A percentile compares a stretch with the other conserved stretches of the same genome.
Conservation (phyloP, 2,113 vertebrate species). For the Cyanistes caeruleus region DNA sequence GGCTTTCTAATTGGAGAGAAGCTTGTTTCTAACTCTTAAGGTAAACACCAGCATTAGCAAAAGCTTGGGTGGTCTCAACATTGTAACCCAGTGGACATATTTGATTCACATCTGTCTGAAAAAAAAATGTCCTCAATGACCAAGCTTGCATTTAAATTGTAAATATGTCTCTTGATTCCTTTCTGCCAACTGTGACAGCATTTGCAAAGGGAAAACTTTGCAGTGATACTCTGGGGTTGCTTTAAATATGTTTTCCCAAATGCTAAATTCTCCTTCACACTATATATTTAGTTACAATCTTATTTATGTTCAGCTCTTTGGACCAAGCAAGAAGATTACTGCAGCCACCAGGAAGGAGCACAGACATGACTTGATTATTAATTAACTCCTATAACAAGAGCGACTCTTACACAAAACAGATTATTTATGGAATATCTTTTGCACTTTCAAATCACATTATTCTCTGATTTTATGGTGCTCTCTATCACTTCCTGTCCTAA, state of each 20-base stretch:
- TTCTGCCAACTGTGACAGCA: conserved; percentile 42
- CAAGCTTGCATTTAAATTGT: conserved; percentile 59
- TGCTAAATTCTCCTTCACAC: conserved; percentile 48
- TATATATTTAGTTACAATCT: background rate
- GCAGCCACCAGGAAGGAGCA: conserved; percentile 26
- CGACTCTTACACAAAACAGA: background rate
- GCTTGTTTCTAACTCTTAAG: conserved; percentile 68
- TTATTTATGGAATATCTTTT: background rate
- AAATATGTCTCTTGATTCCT: conserved; percentile 63
- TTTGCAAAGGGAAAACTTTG: conserved; percentile 60
- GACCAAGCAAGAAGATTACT: conserved; percentile 51
- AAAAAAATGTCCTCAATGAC: conserved; percentile 7
- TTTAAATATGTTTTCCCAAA: conserved; percentile 64
- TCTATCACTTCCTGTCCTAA: background rate
- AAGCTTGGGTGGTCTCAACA: conserved; percentile 63
- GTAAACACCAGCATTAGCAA: conserved; percentile 71
- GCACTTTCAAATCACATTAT: background rate
- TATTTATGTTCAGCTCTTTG: conserved; percentile 39
- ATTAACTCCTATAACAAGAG: background rate
- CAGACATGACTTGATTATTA: conserved; percentile 14
- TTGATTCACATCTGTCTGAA: conserved; percentile 50
- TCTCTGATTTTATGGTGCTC: background rate
- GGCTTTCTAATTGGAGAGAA: conserved; percentile 67
- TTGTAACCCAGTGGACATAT: conserved; percentile 28
- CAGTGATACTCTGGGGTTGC: background rate